These are phyloP conservation scores for Chaetogeoica ovagalla DNA, from an alignment of 2,888 invertebrate genomes.

Conservation along the genomic window DNA sequence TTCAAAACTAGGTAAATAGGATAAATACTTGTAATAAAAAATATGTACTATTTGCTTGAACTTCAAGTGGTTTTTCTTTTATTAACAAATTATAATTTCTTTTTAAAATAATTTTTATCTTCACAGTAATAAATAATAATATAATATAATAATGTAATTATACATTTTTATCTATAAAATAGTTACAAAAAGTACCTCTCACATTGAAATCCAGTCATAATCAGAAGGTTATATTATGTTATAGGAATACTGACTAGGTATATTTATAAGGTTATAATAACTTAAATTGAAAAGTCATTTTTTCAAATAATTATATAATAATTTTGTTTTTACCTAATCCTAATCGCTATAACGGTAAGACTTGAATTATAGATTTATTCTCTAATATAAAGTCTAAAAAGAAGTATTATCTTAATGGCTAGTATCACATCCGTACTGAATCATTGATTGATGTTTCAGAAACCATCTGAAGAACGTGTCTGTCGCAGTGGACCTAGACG, in stretches of 20 bases:
- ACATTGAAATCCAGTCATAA: conserved; percentile 51
- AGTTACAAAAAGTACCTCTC: conserved; percentile 48
- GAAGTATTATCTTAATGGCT: conserved; percentile 45
- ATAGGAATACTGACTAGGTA: conserved; percentile 53
- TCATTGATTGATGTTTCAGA: conserved; percentile 46
- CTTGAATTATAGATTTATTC: conserved; percentile 23
- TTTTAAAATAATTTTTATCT: conserved; percentile 34
- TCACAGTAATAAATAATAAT: conserved; percentile 40
- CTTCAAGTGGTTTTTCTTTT: conserved; percentile 10
- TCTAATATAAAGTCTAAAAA: conserved; percentile 30
- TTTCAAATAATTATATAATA: conserved; percentile 39
- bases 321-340: conserved; percentile 41
- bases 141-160: conserved; percentile 32
- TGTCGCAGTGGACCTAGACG: conserved; percentile 43
- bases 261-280: conserved; percentile 46
- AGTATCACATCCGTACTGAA: conserved; percentile 52
- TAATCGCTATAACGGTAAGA: conserved; percentile 46
- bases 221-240: conserved; percentile 46
- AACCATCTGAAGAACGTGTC: conserved; percentile 52
- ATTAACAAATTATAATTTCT: conserved; percentile 41
- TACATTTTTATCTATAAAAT: conserved; percentile 51
- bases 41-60: conserved; percentile 1
- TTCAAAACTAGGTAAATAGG: neutral
- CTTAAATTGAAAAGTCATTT: conserved; percentile 41
- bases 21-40: conserved; percentile 4